These are phyloP conservation scores for Drosophila nasuta DNA, from an alignment of 1,140 invertebrate genomes.

Conservation along the genomic window DNA sequence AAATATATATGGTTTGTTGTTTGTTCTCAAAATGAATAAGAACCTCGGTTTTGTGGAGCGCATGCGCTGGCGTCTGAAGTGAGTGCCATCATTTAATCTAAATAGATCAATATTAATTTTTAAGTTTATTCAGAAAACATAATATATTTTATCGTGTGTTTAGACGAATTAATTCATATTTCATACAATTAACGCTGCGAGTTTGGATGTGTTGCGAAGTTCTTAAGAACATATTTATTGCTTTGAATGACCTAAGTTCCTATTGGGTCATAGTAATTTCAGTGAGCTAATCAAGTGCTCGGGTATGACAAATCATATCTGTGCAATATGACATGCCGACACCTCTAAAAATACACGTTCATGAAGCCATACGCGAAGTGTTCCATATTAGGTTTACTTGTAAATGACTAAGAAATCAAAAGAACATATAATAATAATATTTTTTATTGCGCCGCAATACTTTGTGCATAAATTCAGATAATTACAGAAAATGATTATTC, in stretches of 20 bases:
- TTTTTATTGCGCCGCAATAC: neutral
- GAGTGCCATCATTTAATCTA: conserved; percentile 53
- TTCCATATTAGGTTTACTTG: conserved; percentile 23
- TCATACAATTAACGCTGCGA: neutral
- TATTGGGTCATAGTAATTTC: neutral
- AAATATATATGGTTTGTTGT: conserved; percentile 17
- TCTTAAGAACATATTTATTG: neutral
- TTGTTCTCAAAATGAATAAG: conserved; percentile 59
- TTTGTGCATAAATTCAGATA: neutral
- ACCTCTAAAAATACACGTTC: conserved; percentile 12
- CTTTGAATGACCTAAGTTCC: conserved; percentile 13
- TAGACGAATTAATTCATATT: neutral
- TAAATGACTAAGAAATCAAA: conserved; percentile 5
- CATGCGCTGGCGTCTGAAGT: conserved; percentile 77
- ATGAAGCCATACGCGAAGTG: neutral
- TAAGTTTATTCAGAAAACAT: conserved; percentile 36
- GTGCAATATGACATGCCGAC: conserved; percentile 29
- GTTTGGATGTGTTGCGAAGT: neutral
- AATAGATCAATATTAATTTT: conserved; percentile 42
- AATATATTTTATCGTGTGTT: neutral
- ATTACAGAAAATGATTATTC: conserved; percentile 4
- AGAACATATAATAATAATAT: neutral
- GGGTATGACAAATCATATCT: conserved; percentile 12
- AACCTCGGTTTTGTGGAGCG: conserved; percentile 76
- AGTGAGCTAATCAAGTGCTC: conserved; percentile 22